These are phyloP conservation scores for Avahi laniger DNA, from an alignment of 2,797 vertebrate species.

Conservation along the genomic window DNA sequence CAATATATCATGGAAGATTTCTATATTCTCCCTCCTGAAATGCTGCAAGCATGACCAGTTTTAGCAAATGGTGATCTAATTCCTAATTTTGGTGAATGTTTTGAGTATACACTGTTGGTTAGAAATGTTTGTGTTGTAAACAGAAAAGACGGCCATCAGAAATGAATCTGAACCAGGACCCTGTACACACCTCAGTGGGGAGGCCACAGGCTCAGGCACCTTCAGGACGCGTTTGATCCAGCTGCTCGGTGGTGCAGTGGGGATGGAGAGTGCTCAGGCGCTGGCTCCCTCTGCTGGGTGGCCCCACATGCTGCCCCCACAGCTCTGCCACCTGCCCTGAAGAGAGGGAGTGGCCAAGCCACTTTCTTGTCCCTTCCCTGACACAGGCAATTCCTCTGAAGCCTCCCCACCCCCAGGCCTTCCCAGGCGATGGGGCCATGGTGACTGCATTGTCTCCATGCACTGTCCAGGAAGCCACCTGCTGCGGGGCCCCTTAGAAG, in stretches of 20 bases:
- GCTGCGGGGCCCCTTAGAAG: neutral
- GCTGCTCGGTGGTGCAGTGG: accelerated
- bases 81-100: neutral
- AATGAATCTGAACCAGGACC: accelerated
- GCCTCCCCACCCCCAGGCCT: neutral
- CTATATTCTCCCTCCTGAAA: neutral
- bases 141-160: neutral
- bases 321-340: neutral
- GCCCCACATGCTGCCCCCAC: accelerated
- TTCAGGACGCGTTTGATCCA: neutral
- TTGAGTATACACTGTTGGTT: neutral
- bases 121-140: neutral
- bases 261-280: neutral
- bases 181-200: accelerated
- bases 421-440: neutral
- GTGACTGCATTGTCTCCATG: too few species aligned
- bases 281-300: accelerated
- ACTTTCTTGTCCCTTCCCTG: neutral
- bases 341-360: neutral
- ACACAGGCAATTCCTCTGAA: neutral
- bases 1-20: neutral
- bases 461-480: neutral
- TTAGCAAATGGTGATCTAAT: neutral
- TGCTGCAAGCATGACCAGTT: too few species aligned
- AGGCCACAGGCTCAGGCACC: neutral